These are phyloP conservation scores for Zaprionus lachaisei DNA, from an alignment of 1,140 invertebrate genomes.

Conservation along the genomic window DNA sequence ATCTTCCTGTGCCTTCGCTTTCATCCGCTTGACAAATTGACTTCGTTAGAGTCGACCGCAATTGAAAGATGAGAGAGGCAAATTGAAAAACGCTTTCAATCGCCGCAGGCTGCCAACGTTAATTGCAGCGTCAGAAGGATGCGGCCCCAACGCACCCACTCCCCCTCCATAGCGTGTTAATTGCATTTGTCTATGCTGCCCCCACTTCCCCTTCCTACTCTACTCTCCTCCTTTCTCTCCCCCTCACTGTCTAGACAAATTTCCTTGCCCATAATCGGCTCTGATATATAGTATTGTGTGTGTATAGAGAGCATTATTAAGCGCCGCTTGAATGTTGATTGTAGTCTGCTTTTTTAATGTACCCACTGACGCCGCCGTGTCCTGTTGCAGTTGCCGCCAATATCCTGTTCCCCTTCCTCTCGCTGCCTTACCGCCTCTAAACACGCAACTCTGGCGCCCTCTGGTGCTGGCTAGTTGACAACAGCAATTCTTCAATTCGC, in stretches of 20 bases:
- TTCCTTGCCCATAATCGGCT: constrained; percentile 50
- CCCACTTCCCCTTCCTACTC: not conserved
- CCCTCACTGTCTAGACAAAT: constrained; percentile 70
- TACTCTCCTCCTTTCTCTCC: not conserved
- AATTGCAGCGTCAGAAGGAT: constrained; percentile 47
- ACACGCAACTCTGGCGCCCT: constrained; percentile 59
- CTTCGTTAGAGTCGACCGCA: constrained; percentile 62
- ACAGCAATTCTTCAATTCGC: constrained; percentile 13
- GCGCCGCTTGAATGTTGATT: constrained; percentile 36
- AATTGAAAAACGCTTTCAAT: constrained; percentile 67
- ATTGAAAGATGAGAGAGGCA: constrained; percentile 63
- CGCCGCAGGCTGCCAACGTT: constrained; percentile 53
- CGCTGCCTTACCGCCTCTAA: constrained; percentile 34
- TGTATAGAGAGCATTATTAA: constrained; percentile 7
- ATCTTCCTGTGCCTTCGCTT: constrained; percentile 12
- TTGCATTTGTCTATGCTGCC: constrained; percentile 36
- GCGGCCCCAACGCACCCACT: constrained; percentile 9
- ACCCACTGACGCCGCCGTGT: constrained; percentile 33
- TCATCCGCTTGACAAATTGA: constrained; percentile 73
- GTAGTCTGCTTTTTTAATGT: constrained; percentile 60
- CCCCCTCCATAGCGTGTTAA: constrained; percentile 40
- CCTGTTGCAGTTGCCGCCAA: constrained; percentile 41
- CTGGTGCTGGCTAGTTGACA: constrained; percentile 32
- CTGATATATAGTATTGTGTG: constrained; percentile 5
- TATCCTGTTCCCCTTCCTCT: constrained; percentile 56